Evolutionary conservation across 2,888 invertebrate species (phyloP), one percentile per base, ranked within the genome.

Genomic region (Mythimna pallens): DNA sequence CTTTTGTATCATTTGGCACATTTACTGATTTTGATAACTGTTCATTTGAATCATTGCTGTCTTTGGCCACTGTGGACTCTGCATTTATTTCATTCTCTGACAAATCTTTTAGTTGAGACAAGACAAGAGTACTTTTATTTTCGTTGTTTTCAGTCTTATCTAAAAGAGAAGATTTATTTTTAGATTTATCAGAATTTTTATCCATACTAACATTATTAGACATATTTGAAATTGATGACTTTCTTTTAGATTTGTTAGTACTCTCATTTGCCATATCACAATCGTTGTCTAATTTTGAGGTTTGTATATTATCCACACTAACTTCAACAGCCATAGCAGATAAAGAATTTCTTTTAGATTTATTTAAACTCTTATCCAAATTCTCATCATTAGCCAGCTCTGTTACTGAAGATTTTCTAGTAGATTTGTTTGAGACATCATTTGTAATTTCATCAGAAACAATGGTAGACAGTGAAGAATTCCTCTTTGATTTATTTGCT

Each of bases 101-200:
- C 9, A 87, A 64, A 78, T 95, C 93, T 88, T 93, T 94, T n/a
- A 93, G 79, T 85, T 94, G 91, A 66, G 95, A 93, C 66, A 94
- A 79, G 62, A 94, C 89, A 54, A 94, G 86, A 25, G 94, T 95
- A 80, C 91, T 94, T 87, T 85, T 85, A 55, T 76, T 84, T 62
- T 67, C 78, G 30, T 67, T 73, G 40, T 67, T 69, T 12, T 68
- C 80, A 66, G 82, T 77, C 59, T 83, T 81, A 65, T 84, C 74
- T 43, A 77, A 61, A 50, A 89, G 14, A 59, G 22, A 88, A 43
- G 84, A 87, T 70, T 88, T 91, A 68, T 85, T 87, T 80, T 86
- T 89, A 14, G 90, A 88, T 75, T 88, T 89, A 76, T 86, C 86
- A 36, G 70, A 71, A 73, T 64, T 87, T 66, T 83, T 83, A 74